Percentiles rank a stretch among this genome's conserved stretches.
Evolutionary conservation across 2,797 vertebrate species (phyloP).

Genomic region (Allobates femoralis): DNA sequence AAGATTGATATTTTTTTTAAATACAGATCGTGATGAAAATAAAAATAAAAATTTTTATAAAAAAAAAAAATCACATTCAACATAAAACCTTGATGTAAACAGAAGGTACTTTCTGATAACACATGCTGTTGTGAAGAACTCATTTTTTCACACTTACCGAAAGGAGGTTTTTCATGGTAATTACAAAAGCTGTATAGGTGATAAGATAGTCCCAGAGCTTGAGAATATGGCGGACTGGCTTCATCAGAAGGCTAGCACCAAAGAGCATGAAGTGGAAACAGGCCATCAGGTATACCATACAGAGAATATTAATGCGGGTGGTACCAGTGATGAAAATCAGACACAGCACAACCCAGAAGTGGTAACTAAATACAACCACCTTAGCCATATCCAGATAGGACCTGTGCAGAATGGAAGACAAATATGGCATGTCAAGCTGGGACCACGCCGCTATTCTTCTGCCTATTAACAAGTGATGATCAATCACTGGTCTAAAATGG

Average conservation of each 20-base stretch:
- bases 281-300: conserved; percentile 79
- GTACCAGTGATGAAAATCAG: conserved; percentile 84
- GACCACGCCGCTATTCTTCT: neutral
- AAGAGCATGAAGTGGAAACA: conserved; percentile 83
- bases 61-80: too few relatives aligned
- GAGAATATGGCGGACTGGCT: conserved; percentile 76
- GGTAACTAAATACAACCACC: conserved; percentile 79
- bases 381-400: conserved; percentile 81
- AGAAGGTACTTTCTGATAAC: neutral
- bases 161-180: conserved; percentile 78
- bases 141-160: conserved; percentile 67
- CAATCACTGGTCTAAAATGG: too few relatives aligned
- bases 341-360: conserved; percentile 84
- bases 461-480: too few relatives aligned
- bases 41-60: neutral
- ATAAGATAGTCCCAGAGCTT: conserved; percentile 79
- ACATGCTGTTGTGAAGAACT: neutral
- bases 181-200: conserved; percentile 77
- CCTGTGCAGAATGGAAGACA: conserved; percentile 65
- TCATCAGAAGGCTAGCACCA: conserved; percentile 77
- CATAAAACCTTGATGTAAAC: neutral
- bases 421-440: neutral
- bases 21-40: too few relatives aligned
- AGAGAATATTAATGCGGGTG: conserved; percentile 78
- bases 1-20: too few relatives aligned